phyloP scores from a whole-genome alignment of 2,888 invertebrate genomes.

The Noctuana brunneofusca region DNA sequence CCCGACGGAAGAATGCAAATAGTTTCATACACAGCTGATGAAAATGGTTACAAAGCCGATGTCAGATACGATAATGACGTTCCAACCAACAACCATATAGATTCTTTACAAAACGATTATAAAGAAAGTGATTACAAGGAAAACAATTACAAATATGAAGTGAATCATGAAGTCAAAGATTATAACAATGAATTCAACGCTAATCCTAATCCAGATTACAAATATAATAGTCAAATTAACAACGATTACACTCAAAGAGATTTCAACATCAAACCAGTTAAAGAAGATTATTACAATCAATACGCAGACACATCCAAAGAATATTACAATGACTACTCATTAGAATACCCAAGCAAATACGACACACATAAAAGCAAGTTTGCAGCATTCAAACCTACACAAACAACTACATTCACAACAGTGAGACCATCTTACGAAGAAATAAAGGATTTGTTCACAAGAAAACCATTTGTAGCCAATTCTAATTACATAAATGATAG shows the following conservation, averaged over 20 bases:
- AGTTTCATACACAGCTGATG: constrained; percentile 86
- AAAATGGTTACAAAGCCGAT: constrained; percentile 86
- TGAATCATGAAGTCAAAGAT: constrained; percentile 17
- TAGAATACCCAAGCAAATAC: constrained; percentile 45
- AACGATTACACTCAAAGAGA: constrained; percentile 40
- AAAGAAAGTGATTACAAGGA: constrained; percentile 37
- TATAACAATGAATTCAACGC: constrained; percentile 19
- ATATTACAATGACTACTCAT: constrained; percentile 62
- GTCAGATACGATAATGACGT: constrained; percentile 82
- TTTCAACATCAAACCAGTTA: constrained; percentile 38
- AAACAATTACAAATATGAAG: constrained; percentile 24
- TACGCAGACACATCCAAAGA: constrained; percentile 63
- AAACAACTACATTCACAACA: constrained; percentile 40
- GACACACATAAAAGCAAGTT: constrained; percentile 39
- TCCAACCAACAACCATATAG: constrained; percentile 30
- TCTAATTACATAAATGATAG: constrained; percentile 22
- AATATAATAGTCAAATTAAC: constrained; percentile 33
- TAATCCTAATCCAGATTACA: constrained; percentile 32
- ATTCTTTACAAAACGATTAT: not conserved
- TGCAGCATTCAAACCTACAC: constrained; percentile 22
- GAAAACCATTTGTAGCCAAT: constrained; percentile 39
- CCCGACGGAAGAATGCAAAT: constrained; percentile 86
- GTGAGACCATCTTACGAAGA: constrained; percentile 50
- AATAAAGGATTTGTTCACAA: constrained; percentile 58
- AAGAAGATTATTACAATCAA: constrained; percentile 50